Evolutionary conservation across 1,140 invertebrate species (phyloP).

Genomic region (Neodiprion virginianus): DNA sequence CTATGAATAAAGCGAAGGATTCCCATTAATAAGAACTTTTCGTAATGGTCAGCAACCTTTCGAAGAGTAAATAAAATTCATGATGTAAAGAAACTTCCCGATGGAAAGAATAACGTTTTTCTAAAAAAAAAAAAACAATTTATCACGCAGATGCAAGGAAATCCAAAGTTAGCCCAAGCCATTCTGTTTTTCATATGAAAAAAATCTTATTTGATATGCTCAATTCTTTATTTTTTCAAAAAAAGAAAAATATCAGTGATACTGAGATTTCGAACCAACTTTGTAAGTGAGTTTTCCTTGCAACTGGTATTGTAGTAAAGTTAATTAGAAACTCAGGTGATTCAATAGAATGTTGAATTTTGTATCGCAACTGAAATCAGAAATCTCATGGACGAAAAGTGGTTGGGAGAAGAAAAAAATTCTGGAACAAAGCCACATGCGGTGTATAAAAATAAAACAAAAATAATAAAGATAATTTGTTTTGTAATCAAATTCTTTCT

Average conservation of each 20-base stretch:
- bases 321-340: slow-evolving; percentile 6
- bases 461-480: slow-evolving; percentile 18
- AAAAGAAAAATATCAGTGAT: too few species aligned
- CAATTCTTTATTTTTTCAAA: too few species aligned
- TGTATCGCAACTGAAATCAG: slow-evolving; percentile 17
- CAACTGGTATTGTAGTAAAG: background rate
- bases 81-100: slow-evolving; percentile 26
- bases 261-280: background rate
- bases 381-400: slow-evolving; percentile 24
- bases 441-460: slow-evolving; percentile 28
- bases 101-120: slow-evolving; percentile 8
- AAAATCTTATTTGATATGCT: slow-evolving; percentile 1
- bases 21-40: too few species aligned
- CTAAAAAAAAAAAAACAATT: too few species aligned
- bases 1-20: too few species aligned
- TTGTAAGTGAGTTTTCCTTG: background rate
- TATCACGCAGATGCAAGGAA: background rate
- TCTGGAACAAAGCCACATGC: slow-evolving; percentile 43
- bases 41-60: slow-evolving; percentile 25
- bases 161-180: background rate
- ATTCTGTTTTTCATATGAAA: slow-evolving; percentile 11
- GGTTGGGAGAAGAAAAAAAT: slow-evolving; percentile 14
- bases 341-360: slow-evolving; percentile 8
- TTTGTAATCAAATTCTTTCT: slow-evolving; percentile 24
- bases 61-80: slow-evolving; percentile 14